Evolutionary conservation across 2,888 invertebrate genomes (phyloP), one percentile per base, ranked within the genome.

Genomic region (Pachliopta kotzebuea): DNA sequence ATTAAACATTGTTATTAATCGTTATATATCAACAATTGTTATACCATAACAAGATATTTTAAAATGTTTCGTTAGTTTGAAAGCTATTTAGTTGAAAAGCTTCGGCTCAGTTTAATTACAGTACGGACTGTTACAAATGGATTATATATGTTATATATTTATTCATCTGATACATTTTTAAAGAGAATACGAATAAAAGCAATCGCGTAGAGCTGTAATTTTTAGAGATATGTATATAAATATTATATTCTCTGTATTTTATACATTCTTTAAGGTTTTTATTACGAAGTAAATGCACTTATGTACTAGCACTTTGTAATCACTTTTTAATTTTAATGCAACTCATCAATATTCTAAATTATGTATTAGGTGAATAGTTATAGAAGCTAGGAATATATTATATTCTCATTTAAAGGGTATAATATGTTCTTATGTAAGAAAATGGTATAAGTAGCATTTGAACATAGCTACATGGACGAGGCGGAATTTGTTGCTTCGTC

Each of bases 391-490:
- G 14, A 37, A 37, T 37, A 37, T 37, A 37, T 37, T 37, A 37
- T 37, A 14, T 37, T 37, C 14, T 11, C 37, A 14, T 11, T 8
- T 31, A 9, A 31, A 31, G 31, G 2, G 31, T 11, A 31, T 29
- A 29, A 29, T 29, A 29, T 31, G 31, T 31, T 31, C 29, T 31
- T 9, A 31, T 71, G 66, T 42, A 67, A 68, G 70, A 67, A 60
- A 65, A 73, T 76, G 77, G 68, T n/a, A 49, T 1, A n/a, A 62
- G 68, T 78, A 79, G 72, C 67, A 71, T 67, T 75, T 67, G 76
- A 79, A 76, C 77, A 76, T 77, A 79, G 78, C 71, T 76, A 74
- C 76, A 83, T 82, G 77, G 76, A 79, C 68, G 78, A 74, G 75
- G 77, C 74, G 72, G 75, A 74, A 69, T 72, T 69, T 37, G 6